A percentile compares a stretch with the other conserved stretches of the same genome.
phyloP scores from a whole-genome alignment of 2,113 vertebrate genomes.

The Trematocara marginatum region DNA sequence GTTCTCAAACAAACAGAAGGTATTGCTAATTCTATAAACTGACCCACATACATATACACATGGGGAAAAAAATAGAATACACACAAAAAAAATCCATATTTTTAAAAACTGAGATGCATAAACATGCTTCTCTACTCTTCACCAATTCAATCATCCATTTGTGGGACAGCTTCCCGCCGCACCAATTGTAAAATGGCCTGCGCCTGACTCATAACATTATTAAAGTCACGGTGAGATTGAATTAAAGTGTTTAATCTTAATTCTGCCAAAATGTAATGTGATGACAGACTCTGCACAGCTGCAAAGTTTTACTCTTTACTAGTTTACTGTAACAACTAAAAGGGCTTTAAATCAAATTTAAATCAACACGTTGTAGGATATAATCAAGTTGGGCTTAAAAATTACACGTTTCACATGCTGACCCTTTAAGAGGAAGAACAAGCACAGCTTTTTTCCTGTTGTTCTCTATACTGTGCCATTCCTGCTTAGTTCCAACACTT shows the following conservation, averaged over 20 bases:
- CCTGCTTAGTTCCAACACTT: conserved; percentile 34
- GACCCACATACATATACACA: not conserved
- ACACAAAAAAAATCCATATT: not conserved
- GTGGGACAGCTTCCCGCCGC: not conserved
- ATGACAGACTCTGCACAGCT: not conserved
- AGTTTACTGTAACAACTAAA: not conserved
- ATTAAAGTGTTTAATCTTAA: not conserved
- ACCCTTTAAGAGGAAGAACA: not conserved
- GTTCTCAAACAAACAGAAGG: not conserved
- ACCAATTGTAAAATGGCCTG: not conserved
- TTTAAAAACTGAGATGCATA: not conserved
- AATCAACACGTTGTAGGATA: not conserved
- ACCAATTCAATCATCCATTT: not conserved
- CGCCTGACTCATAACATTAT: not conserved
- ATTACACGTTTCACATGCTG: not conserved
- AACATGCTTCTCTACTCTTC: not conserved
- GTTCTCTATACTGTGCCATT: conserved; percentile 8
- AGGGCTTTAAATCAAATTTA: not conserved
- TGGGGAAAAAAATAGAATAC: not conserved
- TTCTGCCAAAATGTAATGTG: not conserved
- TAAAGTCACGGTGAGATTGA: not conserved
- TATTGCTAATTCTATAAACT: not conserved
- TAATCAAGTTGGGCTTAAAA: not conserved
- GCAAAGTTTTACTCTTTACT: not conserved
- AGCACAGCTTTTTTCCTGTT: not conserved